Conservation (phyloP, 2,113 vertebrate species). For the Stegostoma tigrinum region DNA sequence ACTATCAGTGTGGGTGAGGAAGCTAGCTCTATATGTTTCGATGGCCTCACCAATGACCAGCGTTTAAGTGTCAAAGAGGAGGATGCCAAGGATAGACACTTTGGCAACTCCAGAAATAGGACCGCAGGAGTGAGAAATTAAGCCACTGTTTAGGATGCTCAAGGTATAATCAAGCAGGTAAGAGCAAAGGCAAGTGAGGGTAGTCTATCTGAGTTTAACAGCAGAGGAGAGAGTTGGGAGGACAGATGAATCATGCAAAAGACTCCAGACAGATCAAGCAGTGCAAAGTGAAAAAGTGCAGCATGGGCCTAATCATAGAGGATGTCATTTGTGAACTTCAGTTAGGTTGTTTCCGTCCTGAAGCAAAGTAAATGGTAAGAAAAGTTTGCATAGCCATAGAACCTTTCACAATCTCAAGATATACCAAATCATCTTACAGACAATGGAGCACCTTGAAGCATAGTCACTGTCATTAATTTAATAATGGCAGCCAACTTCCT, state of each 20-base stretch:
- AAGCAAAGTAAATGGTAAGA: not conserved
- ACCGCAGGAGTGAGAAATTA: not conserved
- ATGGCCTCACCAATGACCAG: not conserved
- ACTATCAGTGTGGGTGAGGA: not conserved
- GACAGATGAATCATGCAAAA: not conserved
- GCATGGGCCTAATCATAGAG: not conserved
- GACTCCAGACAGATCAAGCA: not conserved
- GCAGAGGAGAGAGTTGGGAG: not conserved
- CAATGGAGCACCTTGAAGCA: not conserved
- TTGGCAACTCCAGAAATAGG: not conserved
- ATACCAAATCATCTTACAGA: not conserved
- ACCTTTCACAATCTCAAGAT: not conserved
- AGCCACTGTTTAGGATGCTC: not conserved
- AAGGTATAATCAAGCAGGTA: not conserved
- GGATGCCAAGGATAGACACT: not conserved
- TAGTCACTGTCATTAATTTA: not conserved
- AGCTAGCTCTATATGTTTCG: not conserved
- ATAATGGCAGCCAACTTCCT: not conserved
- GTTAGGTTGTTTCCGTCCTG: not conserved
- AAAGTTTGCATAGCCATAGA: not conserved
- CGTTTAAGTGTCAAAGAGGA: not conserved
- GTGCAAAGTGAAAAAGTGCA: not conserved
- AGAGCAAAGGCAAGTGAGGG: not conserved
- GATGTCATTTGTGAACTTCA: not conserved
- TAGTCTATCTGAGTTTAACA: not conserved